These are phyloP conservation scores for Gobius niger DNA, from an alignment of 2,113 vertebrate species.

Conservation along the genomic window DNA sequence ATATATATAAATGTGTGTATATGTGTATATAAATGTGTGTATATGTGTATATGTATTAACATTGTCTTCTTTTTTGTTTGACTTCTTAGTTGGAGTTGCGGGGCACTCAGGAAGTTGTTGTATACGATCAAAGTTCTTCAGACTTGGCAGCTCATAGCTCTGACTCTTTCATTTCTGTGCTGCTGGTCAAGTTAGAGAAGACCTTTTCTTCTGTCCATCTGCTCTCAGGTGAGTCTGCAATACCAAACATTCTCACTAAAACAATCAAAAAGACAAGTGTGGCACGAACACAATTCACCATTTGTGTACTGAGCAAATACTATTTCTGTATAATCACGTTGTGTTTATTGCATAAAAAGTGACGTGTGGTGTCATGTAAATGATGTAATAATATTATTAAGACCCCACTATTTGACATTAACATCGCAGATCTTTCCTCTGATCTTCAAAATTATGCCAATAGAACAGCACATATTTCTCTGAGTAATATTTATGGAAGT, in stretches of 20 bases:
- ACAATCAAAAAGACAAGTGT: background rate
- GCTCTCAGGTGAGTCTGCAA: slow-evolving; percentile 83
- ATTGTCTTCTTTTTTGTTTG: background rate
- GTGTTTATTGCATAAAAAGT: background rate
- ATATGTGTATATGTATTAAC: background rate
- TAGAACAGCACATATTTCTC: background rate
- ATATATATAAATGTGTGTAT: too few relatives aligned
- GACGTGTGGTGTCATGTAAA: slow-evolving; percentile 55
- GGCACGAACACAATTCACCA: too few relatives aligned
- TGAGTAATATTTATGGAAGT: too few relatives aligned
- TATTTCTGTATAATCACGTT: background rate
- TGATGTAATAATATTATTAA: slow-evolving; percentile 56
- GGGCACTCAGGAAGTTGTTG: slow-evolving; percentile 85
- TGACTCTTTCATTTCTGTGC: slow-evolving; percentile 89
- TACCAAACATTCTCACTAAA: background rate
- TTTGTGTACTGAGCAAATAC: background rate
- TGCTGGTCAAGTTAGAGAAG: slow-evolving; percentile 90
- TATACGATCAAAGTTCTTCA: slow-evolving; percentile 91
- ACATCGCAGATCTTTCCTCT: slow-evolving; percentile 7
- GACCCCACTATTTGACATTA: slow-evolving; percentile 25
- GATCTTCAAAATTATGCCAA: slow-evolving; percentile 12
- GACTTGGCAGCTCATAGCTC: slow-evolving; percentile 78
- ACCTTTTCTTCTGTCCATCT: slow-evolving; percentile 87
- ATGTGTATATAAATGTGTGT: too few relatives aligned
- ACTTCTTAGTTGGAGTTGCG: slow-evolving; percentile 82